These are phyloP conservation scores for Rhabdornis inornatus DNA, from an alignment of 2,113 vertebrate species.

Conservation along the genomic window DNA sequence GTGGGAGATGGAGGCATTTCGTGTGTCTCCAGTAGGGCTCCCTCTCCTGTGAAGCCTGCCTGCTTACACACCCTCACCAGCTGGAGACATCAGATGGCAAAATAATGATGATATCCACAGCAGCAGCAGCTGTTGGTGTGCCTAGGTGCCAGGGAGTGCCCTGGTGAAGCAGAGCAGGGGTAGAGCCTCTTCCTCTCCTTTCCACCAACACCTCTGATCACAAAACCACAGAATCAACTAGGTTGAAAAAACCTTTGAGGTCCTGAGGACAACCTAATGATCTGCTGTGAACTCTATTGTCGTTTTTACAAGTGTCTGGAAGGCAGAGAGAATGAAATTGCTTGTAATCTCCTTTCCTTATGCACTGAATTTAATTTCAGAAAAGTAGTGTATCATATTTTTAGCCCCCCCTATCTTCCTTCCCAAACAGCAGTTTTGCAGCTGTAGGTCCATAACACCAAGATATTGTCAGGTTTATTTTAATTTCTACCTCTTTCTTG, in stretches of 20 bases:
- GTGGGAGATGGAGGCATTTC: neutral
- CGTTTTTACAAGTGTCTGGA: neutral
- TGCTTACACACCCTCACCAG: neutral
- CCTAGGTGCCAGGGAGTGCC: neutral
- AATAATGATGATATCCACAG: neutral
- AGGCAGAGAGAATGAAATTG: neutral
- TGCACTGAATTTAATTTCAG: neutral
- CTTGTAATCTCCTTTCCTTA: neutral
- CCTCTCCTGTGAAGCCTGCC: neutral
- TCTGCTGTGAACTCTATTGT: neutral
- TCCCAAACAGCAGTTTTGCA: neutral
- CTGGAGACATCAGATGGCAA: rapidly evolving
- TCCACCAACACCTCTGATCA: neutral
- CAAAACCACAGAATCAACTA: neutral
- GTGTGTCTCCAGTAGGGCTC: rapidly evolving
- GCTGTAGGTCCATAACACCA: neutral
- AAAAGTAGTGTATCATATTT: neutral
- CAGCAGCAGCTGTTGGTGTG: too few relatives aligned
- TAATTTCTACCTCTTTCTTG: neutral
- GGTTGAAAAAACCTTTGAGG: neutral
- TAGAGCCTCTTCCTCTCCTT: neutral
- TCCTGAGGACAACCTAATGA: neutral
- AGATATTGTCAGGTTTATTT: neutral
- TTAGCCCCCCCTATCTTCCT: neutral
- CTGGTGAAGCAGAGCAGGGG: neutral